Evolutionary conservation across 2,113 vertebrate species (phyloP), one percentile per base, ranked within the genome.

Genomic region (Cephalopterus ornatus): DNA sequence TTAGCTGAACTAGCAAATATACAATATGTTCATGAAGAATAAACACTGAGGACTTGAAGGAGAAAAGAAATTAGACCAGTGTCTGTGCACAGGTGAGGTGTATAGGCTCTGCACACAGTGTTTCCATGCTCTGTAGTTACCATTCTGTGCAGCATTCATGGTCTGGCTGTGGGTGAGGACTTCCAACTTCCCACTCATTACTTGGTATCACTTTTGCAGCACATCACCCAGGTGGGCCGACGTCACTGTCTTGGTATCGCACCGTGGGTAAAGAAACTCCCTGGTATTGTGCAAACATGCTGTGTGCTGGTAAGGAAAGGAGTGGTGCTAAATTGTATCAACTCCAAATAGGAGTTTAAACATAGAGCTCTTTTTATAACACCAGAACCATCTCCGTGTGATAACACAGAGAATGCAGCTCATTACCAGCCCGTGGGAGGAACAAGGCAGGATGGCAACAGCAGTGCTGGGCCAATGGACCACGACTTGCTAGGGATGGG

Each of bases 281-380:
- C 44, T 82, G 88, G 37, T 73, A 76, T 76, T 90, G 82, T 87
- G 73, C 78, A 96, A 95, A 94, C 90, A 93, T 42, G n/a, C 63
- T 0, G 8, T 61, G 14, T 76, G 91, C 94, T 88, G 88, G 85
- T 75, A 93, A 49, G 85, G 33, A 93, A 92, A 94, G 88, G 37
- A 90, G 28, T 86, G 62, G 42, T 66, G 85, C 88, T 95, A 76
- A 92, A 92, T 22, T 73, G 63, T 67, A 88, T 61, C 81, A 52
- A 28, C 52, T 93, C 66, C 58, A 32, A 89, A 55, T 37, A 83
- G 17, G 9, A 81, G 42, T 27, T 94, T 88, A 95, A 94, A 94
- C 63, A 94, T 0, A 70, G 79, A 94, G 50, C 18, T 88, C 47
- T 91, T 95, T 93, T 96, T 88, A 74, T 80, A 95, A 63, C 75